Base-by-base conservation (phyloP, 2,797 vertebrate species). In the Valencia hispanica region DNA sequence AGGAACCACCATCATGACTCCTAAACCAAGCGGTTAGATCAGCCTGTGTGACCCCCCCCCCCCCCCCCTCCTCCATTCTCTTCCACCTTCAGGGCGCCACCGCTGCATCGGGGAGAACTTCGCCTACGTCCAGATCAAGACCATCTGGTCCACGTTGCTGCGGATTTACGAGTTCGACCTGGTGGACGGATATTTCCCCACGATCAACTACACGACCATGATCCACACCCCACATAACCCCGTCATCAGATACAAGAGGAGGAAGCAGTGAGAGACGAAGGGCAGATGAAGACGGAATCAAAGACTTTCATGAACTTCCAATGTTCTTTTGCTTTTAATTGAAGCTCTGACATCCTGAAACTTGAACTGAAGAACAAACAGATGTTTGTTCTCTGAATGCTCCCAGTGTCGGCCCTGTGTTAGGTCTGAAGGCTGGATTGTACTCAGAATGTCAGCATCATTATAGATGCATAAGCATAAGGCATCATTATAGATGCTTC, bases 71-170 rank as follows among this genome's bases (percentile, higher is more conserved):
- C n/a, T n/a, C n/a, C 15, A 17, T 43, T 11, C 22, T 27, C 5
- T 30, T 0, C 45, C 32, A 4, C 18, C 77, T 84, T 77, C 77
- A 99, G 98, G 98, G 11, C 98, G 98, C 32, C 98, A 99, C 82
- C 97, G 98, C 71, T 99, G 98, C 88, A 99, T 99, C 27, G 98
- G 98, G 73, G 98, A 99, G 91, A 98, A 99, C 92, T 99, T 99
- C 1, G 98, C 98, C 45, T 99, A 99, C 5, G 95, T 98, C 84
- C 98, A 99, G 88, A 99, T 99, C 85, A 99, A 99, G 94, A 98
- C 97, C 18, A 97, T 99, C 91, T 99, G 98, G 98, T 99, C 98
- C 65, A 98, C 96, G 59, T 82, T 99, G 92, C 95, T 99, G 86
- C 97, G 97, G 57, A 81, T 97, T 86, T 99, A 95, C 45, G 95